These are phyloP conservation scores for Pararge aegeria DNA, from an alignment of 1,140 invertebrate genomes.

Conservation along the genomic window DNA sequence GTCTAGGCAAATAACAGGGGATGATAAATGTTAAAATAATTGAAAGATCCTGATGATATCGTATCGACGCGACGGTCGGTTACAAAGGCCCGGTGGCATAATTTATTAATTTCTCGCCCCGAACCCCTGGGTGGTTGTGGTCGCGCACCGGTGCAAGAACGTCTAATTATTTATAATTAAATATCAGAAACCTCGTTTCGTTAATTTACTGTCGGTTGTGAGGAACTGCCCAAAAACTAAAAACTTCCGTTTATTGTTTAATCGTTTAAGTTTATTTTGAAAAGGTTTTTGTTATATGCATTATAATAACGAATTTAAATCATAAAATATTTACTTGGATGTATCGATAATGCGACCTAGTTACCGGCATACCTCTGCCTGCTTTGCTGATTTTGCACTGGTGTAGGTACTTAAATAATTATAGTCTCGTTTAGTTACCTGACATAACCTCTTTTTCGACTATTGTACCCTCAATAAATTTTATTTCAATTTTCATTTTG, in stretches of 20 bases:
- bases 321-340: no score
- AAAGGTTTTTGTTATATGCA: no score
- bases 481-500: no score
- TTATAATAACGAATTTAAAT: no score
- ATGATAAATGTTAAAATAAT: constrained; percentile 63
- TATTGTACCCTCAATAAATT: no score
- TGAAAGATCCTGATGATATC: constrained; percentile 47
- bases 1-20: constrained; percentile 60
- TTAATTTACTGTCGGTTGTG: constrained; percentile 23
- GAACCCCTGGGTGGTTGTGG: constrained; percentile 46
- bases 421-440: no score
- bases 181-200: constrained; percentile 26
- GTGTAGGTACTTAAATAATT: no score
- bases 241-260: constrained; percentile 13
- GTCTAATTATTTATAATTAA: constrained; percentile 50
- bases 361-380: no score
- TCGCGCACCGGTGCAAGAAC: constrained; percentile 38
- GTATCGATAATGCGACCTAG: no score
- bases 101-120: constrained; percentile 51
- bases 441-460: no score
- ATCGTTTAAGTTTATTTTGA: no score
- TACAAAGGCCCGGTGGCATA: constrained; percentile 32
- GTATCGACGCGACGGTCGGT: constrained; percentile 38
- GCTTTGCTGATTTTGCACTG: no score
- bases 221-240: not conserved